Evolutionary conservation across 1,140 invertebrate genomes (phyloP), one percentile per base, ranked within the genome.

Genomic region (Telenomus remus): DNA sequence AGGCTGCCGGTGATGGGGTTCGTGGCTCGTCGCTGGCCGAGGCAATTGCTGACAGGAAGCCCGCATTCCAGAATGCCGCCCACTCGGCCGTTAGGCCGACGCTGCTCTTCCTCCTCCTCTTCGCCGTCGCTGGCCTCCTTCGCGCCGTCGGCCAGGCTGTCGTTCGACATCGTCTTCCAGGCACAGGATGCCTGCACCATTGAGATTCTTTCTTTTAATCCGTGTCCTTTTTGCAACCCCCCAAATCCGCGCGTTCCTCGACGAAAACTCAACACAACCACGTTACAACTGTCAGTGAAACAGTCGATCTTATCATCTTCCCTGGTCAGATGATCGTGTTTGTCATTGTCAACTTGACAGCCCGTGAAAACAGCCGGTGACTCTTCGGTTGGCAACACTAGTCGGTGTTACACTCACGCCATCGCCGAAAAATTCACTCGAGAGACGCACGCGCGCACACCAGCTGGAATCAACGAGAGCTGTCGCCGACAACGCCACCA

Each of bases 51-150:
- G 63, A 57, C 54, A 72, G 77, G 79, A 69, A 84, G 84, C 84
- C 85, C 83, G 76, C 82, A 86, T 86, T 88, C 85, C 85, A 81
- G 79, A 84, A 85, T 86, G 82, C 87, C 86, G 85, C 86, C 86
- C 85, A 88, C 85, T 87, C 86, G 86, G 85, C 82, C 85, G 86
- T 87, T 85, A 68, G 76, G 82, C 81, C 85, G 82, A 81, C 72
- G 75, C 78, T 81, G 81, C 43, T 79, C 76, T 47, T 59, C 69
- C 82, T 78, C 82, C 80, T 76, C 82, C 65, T 80, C 79, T 50
- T 55, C 64, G 11, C 44, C 60, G 13, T 66, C 56, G 44, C 53
- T 66, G 57, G 70, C 68, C 53, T 74, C 71, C 60, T 71, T 71
- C 57, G 68, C 68, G 46, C 60, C 48, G 61, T 50, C 74, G 39